Evolutionary conservation across 2,797 vertebrate genomes (phyloP).

Genomic region (Acanthis flammea): DNA sequence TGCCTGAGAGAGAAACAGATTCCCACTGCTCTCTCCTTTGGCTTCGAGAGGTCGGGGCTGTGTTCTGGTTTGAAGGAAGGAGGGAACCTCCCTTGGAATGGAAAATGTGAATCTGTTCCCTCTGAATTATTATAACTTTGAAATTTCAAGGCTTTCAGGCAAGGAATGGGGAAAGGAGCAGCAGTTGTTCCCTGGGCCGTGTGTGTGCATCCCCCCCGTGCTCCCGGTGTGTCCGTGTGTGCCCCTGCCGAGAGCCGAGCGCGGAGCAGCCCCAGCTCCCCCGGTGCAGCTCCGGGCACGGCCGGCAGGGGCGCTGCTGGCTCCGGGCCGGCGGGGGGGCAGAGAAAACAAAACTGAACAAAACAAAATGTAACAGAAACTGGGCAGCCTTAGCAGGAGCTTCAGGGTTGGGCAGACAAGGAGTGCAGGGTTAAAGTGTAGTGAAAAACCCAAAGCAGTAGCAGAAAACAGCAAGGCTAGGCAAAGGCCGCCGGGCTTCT

Average conservation of each 20-base stretch:
- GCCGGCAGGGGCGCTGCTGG: neutral
- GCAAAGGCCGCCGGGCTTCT: neutral
- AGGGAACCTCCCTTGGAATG: neutral
- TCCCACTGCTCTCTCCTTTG: neutral
- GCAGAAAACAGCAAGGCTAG: no score
- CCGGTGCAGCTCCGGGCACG: neutral
- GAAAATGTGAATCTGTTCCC: neutral
- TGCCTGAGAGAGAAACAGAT: neutral
- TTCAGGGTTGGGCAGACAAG: fast-evolving
- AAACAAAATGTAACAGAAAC: neutral
- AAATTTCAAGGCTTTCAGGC: neutral
- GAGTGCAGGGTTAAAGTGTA: no score
- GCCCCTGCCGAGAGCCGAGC: no score
- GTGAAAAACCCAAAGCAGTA: neutral
- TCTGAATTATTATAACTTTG: fast-evolving
- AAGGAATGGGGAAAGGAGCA: neutral
- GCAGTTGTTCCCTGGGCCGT: neutral
- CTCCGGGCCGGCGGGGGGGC: neutral
- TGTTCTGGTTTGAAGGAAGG: neutral
- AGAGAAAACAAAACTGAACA: no score
- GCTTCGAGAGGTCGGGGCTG: fast-evolving
- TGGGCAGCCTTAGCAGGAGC: fast-evolving
- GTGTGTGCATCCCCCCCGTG: no score
- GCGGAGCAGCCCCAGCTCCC: no score
- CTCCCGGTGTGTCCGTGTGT: no score